Evolutionary conservation across 23 tunicate genomes (phyloP), one percentile per base, ranked within the genome.

Genomic region (Styela clava): DNA sequence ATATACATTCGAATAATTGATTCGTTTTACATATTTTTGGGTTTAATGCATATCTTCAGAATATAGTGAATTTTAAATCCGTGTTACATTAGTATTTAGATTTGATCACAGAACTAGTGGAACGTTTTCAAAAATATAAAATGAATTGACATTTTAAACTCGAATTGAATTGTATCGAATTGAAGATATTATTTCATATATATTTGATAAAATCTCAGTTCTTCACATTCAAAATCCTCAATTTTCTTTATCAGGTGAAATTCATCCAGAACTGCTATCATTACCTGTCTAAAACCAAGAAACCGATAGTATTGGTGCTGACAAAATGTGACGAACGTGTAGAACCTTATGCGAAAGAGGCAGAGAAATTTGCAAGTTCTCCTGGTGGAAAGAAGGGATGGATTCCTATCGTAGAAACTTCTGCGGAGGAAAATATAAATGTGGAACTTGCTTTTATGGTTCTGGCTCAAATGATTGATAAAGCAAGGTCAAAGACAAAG

Each of bases 401-500:
- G 26, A 52, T 93, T 19, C 89, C 89, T 0, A 74, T 85, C 34
- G 69, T 93, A 25, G 93, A 93, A 81, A 88, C 93, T n/a, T 93
- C 98, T 0, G 98, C 98, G 12, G 91, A 89, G 3, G 98, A 93
- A 65, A 93, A 93, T 63, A 88, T 93, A 74, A 93, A 93, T 37
- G 89, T 93, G 2, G 85, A 91, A 21, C 78, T 79, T 24, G 85
- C 89, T 2, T 93, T 93, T 65, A 56, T 87, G 33, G 64, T 52
- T 32, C 89, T 93, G n/a, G 98, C 98, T 19, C 98, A 93, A 52
- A 32, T 87, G 73, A 93, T 93, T 51, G 98, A 93, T 69, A 93
- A 93, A 69, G 74, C 89, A 30, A 82, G 98, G 16, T 72, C 92
- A 31, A 89, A 84, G 83, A 79, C 88, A 9, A 84, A 84, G 84